Evolutionary conservation across 2,797 vertebrate species (phyloP).

Genomic region (Todus mexicanus): DNA sequence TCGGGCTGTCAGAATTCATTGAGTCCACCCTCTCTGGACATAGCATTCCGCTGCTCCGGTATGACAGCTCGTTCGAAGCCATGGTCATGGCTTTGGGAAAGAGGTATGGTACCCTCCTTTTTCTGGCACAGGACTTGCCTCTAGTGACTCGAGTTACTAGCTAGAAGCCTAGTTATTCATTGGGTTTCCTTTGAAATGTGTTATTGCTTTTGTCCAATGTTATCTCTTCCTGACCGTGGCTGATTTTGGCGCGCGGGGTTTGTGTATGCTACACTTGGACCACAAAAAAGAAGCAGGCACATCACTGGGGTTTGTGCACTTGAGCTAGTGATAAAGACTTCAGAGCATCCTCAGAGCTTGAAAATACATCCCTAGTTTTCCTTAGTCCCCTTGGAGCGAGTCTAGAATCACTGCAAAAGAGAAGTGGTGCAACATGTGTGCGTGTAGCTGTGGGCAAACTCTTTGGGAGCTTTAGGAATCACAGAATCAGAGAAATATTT

Average conservation of each 20-base stretch:
- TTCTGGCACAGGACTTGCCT: background rate
- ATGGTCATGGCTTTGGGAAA: conserved; percentile 93
- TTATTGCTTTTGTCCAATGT: background rate
- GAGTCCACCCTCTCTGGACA: conserved; percentile 90
- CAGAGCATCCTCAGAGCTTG: background rate
- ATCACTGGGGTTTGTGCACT: background rate
- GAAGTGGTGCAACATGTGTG: background rate
- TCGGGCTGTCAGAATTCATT: conserved; percentile 92
- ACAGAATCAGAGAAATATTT: background rate
- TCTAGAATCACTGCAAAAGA: background rate
- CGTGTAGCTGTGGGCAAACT: background rate
- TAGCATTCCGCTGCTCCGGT: conserved; percentile 89
- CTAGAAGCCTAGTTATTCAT: too few species aligned
- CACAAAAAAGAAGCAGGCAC: background rate
- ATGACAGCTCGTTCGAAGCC: conserved; percentile 94
- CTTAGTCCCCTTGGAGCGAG: background rate
- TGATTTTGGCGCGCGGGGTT: background rate
- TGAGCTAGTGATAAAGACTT: background rate
- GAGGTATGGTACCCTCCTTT: conserved; percentile 75
- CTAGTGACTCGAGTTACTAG: background rate
- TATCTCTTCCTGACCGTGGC: background rate
- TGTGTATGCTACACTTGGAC: background rate
- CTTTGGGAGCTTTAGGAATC: background rate
- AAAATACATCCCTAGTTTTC: background rate
- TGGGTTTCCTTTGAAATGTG: background rate